Conservation (phyloP, 2,888 invertebrate genomes). For the Rhyacophila evoluta region DNA sequence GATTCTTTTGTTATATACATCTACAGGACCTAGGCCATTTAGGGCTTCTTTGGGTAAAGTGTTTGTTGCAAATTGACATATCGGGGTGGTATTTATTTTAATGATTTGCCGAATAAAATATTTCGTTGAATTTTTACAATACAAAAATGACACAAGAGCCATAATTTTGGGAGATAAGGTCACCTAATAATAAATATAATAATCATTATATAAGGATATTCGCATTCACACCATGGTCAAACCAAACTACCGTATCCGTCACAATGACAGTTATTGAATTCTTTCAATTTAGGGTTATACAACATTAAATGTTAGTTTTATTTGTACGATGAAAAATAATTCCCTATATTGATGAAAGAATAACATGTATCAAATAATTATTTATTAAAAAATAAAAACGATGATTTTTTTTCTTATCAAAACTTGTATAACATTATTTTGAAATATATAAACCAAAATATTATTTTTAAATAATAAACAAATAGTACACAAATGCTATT, state of each 20-base stretch:
- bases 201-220: constrained; percentile 31
- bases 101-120: constrained; percentile 21
- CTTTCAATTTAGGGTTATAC: too few relatives aligned
- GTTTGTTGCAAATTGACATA: constrained; percentile 29
- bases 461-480: too few relatives aligned
- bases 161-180: constrained; percentile 34
- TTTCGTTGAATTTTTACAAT: constrained; percentile 25
- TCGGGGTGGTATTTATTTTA: background rate
- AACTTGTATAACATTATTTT: too few relatives aligned
- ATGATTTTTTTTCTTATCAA: too few relatives aligned
- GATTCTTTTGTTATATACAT: constrained; percentile 71
- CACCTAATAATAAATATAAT: constrained; percentile 31
- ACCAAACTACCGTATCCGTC: background rate
- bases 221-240: background rate
- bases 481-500: too few relatives aligned
- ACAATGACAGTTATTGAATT: background rate
- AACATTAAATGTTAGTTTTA: too few relatives aligned
- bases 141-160: constrained; percentile 31
- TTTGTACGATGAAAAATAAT: too few relatives aligned
- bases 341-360: too few relatives aligned
- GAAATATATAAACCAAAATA: too few relatives aligned
- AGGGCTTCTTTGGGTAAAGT: background rate
- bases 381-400: too few relatives aligned
- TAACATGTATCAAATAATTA: too few relatives aligned
- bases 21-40: constrained; percentile 63